phyloP scores from a whole-genome alignment of 1,140 invertebrate species.

The Drosophila bipectinata region DNA sequence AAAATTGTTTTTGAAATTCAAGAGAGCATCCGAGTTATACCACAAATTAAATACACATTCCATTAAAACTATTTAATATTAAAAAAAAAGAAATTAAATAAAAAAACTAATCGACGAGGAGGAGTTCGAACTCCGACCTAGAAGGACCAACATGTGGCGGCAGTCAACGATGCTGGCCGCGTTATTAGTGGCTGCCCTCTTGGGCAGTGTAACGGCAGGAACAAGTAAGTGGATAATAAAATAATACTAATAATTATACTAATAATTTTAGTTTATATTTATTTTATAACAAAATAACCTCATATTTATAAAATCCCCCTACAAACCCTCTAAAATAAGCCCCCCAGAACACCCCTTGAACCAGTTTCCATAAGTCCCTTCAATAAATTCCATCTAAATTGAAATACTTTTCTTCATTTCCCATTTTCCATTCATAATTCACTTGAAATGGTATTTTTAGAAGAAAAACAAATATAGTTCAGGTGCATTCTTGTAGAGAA shows the following conservation, averaged over 20 bases:
- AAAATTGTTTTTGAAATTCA: constrained; percentile 60
- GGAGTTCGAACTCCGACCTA: constrained; percentile 1
- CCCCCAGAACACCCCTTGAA: no score
- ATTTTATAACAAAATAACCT: no score
- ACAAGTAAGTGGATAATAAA: constrained; percentile 50
- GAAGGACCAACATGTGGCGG: constrained; percentile 73
- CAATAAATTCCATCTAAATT: no score
- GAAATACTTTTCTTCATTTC: constrained; percentile 4
- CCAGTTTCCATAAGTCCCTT: not conserved
- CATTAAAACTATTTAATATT: constrained; percentile 19
- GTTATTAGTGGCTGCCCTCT: constrained; percentile 69
- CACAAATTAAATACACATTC: constrained; percentile 48
- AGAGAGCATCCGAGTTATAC: constrained; percentile 26
- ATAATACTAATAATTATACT: no score
- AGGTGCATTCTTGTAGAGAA: constrained; percentile 11
- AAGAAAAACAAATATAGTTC: not conserved
- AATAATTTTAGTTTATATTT: no score
- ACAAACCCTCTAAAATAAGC: no score
- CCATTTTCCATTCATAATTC: constrained; percentile 3
- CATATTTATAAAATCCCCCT: no score
- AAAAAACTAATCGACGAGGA: constrained; percentile 25
- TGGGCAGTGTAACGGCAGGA: constrained; percentile 64
- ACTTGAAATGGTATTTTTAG: constrained; percentile 3
- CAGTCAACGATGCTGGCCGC: constrained; percentile 81
- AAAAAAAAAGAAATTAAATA: constrained; percentile 24